Conservation (phyloP, 2,888 invertebrate genomes). For the Drosophila prostipennis region DNA sequence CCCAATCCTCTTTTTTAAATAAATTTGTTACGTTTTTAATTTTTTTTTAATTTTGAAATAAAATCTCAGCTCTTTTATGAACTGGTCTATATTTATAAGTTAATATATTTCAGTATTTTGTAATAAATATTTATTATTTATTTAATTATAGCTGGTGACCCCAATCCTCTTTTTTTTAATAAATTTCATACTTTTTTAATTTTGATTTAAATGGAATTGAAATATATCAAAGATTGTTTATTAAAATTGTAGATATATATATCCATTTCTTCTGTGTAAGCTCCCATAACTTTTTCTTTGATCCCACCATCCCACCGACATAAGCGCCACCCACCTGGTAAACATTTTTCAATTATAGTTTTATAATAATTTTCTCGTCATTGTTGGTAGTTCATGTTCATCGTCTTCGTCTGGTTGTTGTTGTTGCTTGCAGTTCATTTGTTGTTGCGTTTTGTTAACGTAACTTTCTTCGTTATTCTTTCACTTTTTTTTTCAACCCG, state of each 20-base stretch:
- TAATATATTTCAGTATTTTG: no score
- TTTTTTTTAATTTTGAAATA: no score
- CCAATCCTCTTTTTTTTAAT: no score
- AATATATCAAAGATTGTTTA: not conserved
- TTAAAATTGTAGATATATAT: no score
- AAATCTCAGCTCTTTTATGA: no score
- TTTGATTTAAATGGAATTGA: no score
- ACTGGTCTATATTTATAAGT: no score
- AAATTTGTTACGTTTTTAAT: no score
- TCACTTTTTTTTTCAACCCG: conserved; percentile 45
- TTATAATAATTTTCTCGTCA: conserved; percentile 73
- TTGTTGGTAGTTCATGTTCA: conserved; percentile 64
- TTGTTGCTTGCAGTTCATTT: conserved; percentile 51
- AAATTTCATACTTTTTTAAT: no score
- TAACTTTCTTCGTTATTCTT: conserved; percentile 68
- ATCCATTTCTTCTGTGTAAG: conserved; percentile 10
- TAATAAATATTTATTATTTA: no score
- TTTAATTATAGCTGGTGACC: no score
- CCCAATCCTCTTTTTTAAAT: no score
- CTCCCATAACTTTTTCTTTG: conserved; percentile 23
- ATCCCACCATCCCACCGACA: conserved; percentile 34
- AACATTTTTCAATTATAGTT: conserved; percentile 71
- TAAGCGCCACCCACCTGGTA: conserved; percentile 42
- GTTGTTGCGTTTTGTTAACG: conserved; percentile 46
- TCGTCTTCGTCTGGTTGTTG: conserved; percentile 23